Evolutionary conservation across 2,888 invertebrate genomes (phyloP).

Genomic region (Rhamnusium bicolor): DNA sequence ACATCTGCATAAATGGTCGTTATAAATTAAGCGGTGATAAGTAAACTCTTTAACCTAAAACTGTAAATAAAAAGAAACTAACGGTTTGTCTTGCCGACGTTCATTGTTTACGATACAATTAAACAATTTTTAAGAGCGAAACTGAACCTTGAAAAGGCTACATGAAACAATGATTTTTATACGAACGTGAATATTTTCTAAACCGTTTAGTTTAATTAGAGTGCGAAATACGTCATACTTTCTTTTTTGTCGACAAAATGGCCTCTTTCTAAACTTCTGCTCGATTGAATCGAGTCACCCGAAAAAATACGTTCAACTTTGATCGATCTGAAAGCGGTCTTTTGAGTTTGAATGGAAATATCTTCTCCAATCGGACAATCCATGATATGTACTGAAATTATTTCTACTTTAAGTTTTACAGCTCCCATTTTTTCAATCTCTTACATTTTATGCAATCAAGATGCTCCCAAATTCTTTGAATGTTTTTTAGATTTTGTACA

Average conservation of each 20-base stretch:
- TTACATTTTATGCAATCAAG: too few species aligned
- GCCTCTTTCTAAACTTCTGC: neutral
- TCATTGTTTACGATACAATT: slow-evolving; percentile 49
- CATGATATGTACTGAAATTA: too few species aligned
- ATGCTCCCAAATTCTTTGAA: too few species aligned
- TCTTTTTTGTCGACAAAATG: slow-evolving; percentile 14
- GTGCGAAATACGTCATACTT: slow-evolving; percentile 15
- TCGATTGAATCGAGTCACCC: too few species aligned
- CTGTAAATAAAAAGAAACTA: slow-evolving; percentile 18
- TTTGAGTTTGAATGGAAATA: too few species aligned
- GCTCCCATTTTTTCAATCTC: too few species aligned
- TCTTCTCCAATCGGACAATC: too few species aligned
- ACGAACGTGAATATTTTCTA: slow-evolving; percentile 42
- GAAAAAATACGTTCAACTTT: too few species aligned
- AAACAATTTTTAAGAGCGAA: slow-evolving; percentile 52
- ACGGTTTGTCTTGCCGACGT: neutral
- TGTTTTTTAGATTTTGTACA: too few species aligned
- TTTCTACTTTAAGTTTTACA: too few species aligned
- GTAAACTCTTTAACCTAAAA: slow-evolving; percentile 37
- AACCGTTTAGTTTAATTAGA: slow-evolving; percentile 36
- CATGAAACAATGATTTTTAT: slow-evolving; percentile 45
- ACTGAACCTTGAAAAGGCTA: slow-evolving; percentile 46
- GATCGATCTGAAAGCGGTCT: too few species aligned
- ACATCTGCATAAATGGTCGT: neutral
- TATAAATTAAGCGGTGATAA: neutral